phyloP scores from a whole-genome alignment of 2,113 vertebrate genomes.

The Donacobius atricapilla region DNA sequence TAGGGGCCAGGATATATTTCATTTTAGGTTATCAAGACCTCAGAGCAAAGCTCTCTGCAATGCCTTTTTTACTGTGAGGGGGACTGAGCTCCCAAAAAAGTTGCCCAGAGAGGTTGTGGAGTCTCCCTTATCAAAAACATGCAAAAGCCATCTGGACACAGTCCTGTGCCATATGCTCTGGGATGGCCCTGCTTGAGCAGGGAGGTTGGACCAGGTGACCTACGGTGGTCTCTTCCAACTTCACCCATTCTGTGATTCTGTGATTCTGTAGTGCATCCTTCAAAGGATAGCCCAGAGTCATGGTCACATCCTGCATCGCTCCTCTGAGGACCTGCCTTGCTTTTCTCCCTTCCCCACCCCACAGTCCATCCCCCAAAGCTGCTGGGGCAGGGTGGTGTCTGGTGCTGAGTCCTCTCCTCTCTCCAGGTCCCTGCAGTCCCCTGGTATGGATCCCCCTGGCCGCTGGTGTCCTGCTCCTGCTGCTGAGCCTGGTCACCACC shows the following conservation, averaged over 20 bases:
- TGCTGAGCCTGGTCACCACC: background rate
- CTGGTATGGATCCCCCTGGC: slow-evolving; percentile 29
- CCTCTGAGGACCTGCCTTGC: background rate
- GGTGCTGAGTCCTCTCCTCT: background rate
- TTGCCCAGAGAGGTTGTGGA: background rate
- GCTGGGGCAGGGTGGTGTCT: background rate
- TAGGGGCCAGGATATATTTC: background rate
- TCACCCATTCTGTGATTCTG: background rate
- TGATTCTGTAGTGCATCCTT: background rate
- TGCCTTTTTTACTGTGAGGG: background rate
- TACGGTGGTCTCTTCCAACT: background rate
- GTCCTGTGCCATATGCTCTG: background rate
- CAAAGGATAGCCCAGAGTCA: background rate
- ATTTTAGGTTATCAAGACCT: accelerated
- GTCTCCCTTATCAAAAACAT: background rate
- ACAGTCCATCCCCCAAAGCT: background rate
- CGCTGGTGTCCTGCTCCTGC: background rate
- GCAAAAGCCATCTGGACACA: background rate
- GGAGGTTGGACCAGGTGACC: too few species aligned
- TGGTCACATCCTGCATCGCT: background rate
- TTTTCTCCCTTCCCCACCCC: background rate
- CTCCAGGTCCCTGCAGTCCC: slow-evolving; percentile 31
- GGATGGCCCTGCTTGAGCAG: background rate
- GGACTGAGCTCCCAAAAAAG: background rate
- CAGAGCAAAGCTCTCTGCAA: background rate